Evolutionary conservation across 2,888 invertebrate species (phyloP), one percentile per base, ranked within the genome.

Genomic region (Drosophila sordidula): DNA sequence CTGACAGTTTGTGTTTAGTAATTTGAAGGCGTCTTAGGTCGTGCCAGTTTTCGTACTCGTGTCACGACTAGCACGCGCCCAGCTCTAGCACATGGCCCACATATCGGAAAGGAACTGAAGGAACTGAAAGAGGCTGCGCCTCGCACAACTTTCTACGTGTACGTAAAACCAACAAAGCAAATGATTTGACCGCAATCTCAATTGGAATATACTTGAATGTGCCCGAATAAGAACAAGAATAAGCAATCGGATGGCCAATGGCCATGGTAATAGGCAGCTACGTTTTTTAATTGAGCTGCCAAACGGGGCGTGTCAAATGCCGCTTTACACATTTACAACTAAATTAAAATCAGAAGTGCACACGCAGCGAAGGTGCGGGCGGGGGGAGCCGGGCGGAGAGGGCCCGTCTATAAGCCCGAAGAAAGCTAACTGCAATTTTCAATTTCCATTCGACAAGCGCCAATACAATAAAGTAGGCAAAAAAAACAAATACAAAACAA

Each of bases 271-370:
- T 75, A 76, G 80, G 76, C 83, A 81, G 85, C 87, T 78, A 72
- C 80, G 82, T 82, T 89, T 89, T 90, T 91, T 91, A 90, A 90
- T 90, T 91, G 90, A 91, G 90, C 89, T 90, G 90, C 91, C 89
- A 89, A 89, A 89, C 80, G 88, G 90, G 90, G 90, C 90, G 91
- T 91, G 80, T 80, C 89, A 82, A 75, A 68, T 82, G 85, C 80
- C 80, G 87, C 84, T 90, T 90, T 90, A 90, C 90, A 90, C 90
- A 90, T 89, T 91, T 90, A 90, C 90, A 91, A 90, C 89, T 89
- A 90, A 90, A 89, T 89, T 89, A 83, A 87, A 90, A 89, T 63
- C 42, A 42, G 44, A 44, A 36, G 49, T 22, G 44, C 41, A 12
- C 14, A 9, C 36, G 39, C 11, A 18, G 42, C 11, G 29, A 34